Evolutionary conservation across 1,140 invertebrate species (phyloP), one percentile per base, ranked within the genome.

Genomic region (Sitobion miscanthi): DNA sequence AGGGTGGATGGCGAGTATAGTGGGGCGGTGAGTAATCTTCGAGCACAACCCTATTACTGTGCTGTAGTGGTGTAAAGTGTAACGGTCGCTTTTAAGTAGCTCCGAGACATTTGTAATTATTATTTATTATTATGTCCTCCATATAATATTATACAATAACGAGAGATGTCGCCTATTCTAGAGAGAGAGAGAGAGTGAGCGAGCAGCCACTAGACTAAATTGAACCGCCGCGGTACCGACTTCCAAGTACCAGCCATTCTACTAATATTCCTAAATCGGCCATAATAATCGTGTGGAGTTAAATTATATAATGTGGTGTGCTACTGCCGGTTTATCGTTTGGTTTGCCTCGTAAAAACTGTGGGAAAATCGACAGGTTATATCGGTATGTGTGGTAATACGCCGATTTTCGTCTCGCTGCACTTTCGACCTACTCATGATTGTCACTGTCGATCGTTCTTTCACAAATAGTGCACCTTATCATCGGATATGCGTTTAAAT

Each of bases 41-140:
- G 3, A 25, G 83, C 25, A 45, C 83, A 47, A 30, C 42, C 42
- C 42, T 86, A 86, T 86, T 86, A 47, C 7, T 0, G 30, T 6
- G 45, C 45, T 49, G 6, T 52, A 1, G 30, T n/a, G 45, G 25
- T n/a, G 86, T n/a, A 38, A 25, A 25, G 0, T 85, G 38, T 87
- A 52, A 87, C 47, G 45, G 86, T 87, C 45, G 86, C n/a, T 85
- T 85, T 87, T 87, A 49, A 87, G 30, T 87, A 87, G 86, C 47
- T 87, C 30, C 7, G 45, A 52, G 45, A 47, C 86, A 47, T 85
- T 85, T 85, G 8, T 45, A 42, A 42, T 85, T 83, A 38, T 83
- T 85, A 45, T 85, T 85, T 85, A 42, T 42, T 85, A 11, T 85
- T 85, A 42, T 42, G 23, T 85, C 42, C 42, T 85, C 30, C 17